These are phyloP conservation scores for Cyphomyrus discorhynchus DNA, from an alignment of 2,113 vertebrate species.

Conservation along the genomic window DNA sequence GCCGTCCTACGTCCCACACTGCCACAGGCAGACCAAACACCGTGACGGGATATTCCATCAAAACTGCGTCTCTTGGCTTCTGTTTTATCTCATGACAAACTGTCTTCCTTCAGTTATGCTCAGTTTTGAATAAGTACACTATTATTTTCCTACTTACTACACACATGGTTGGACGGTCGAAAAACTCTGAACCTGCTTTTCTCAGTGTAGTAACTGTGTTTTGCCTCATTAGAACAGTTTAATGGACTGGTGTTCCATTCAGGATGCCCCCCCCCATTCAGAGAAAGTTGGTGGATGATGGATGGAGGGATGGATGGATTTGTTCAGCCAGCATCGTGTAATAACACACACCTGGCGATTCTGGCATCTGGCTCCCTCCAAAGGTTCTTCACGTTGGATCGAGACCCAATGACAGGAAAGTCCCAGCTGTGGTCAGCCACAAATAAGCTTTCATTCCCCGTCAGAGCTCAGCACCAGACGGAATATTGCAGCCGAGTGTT, in stretches of 20 bases:
- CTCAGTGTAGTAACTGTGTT: background rate
- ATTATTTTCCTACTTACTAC: background rate
- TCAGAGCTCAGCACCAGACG: slow-evolving; percentile 6
- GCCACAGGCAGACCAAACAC: background rate
- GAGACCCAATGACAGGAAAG: background rate
- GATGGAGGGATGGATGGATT: background rate
- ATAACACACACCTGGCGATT: background rate
- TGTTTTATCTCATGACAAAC: background rate
- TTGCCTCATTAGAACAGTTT: background rate
- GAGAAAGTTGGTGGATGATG: background rate
- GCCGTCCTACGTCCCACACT: background rate
- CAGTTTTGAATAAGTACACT: background rate
- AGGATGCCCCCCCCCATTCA: background rate
- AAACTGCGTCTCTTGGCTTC: background rate
- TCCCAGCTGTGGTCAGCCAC: background rate
- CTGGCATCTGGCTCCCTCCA: background rate
- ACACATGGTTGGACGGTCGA: background rate
- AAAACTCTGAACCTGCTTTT: background rate
- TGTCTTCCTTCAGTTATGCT: background rate
- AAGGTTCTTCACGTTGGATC: background rate
- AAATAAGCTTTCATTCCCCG: background rate
- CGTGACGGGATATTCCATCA: background rate
- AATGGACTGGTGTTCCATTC: background rate
- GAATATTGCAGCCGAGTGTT: background rate
- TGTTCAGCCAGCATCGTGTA: background rate